Conservation (phyloP, 2,888 invertebrate genomes). For the Orthonevra nobilis region DNA sequence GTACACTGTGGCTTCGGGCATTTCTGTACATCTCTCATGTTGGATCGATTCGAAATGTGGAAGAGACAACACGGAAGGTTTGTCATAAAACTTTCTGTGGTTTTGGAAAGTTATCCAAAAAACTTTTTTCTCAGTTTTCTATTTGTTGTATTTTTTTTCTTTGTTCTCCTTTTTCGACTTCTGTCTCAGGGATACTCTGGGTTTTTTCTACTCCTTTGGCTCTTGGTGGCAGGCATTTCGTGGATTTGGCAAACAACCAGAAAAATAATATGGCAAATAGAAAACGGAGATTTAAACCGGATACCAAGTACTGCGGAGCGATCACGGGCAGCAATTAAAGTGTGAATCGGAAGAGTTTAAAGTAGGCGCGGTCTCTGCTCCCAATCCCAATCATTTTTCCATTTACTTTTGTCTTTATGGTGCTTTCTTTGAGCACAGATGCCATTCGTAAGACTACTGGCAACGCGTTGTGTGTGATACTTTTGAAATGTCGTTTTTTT, state of each 20-base stretch:
- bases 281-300: constrained; percentile 60
- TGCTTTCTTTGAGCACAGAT: too few relatives aligned
- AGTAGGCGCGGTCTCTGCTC: constrained; percentile 45
- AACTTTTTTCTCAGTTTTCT: constrained; percentile 6
- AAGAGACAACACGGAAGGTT: constrained; percentile 62
- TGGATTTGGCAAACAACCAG: constrained; percentile 61
- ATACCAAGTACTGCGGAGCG: constrained; percentile 57
- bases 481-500: too few relatives aligned
- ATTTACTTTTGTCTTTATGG: too few relatives aligned
- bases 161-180: constrained; percentile 1
- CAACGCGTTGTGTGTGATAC: too few relatives aligned
- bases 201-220: constrained; percentile 36
- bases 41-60: constrained; percentile 57
- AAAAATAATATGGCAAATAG: constrained; percentile 63
- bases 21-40: constrained; percentile 41
- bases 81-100: constrained; percentile 67
- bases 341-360: constrained; percentile 51
- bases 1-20: constrained; percentile 13
- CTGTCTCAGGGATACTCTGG: constrained; percentile 16
- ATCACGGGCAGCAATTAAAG: constrained; percentile 63
- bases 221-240: constrained; percentile 26
- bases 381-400: too few relatives aligned
- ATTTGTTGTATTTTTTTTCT: too few relatives aligned
- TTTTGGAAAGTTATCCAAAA: constrained; percentile 59
- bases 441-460: too few relatives aligned